Conservation (phyloP, 2,113 vertebrate species). For the Eptesicus fuscus region DNA sequence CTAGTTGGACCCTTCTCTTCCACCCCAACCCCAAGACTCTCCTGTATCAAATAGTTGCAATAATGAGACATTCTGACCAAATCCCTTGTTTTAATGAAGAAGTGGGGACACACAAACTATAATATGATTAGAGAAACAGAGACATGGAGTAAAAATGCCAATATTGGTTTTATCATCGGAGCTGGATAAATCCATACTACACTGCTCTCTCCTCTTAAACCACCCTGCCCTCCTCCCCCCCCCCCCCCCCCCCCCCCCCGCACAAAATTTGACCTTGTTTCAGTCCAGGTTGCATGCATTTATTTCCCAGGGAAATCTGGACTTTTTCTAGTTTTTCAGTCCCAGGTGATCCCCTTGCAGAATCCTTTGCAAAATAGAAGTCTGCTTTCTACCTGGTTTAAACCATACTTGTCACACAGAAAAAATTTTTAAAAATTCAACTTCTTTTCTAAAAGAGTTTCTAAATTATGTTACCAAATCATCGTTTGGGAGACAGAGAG, state of each 20-base stretch:
- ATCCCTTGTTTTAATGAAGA: neutral
- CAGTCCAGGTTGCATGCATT: neutral
- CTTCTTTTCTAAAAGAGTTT: neutral
- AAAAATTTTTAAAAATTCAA: neutral
- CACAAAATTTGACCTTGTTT: neutral
- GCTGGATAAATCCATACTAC: neutral
- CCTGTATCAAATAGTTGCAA: neutral
- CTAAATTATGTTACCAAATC: constrained; percentile 1
- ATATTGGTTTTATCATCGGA: neutral
- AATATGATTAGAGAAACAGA: neutral
- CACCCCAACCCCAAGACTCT: neutral
- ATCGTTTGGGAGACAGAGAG: neutral
- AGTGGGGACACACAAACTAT: neutral
- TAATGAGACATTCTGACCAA: neutral
- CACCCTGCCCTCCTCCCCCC: no score
- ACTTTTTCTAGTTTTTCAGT: neutral
- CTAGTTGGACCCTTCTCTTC: neutral
- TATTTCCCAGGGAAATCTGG: neutral
- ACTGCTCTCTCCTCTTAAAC: neutral
- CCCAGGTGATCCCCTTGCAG: neutral
- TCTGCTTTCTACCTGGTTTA: neutral
- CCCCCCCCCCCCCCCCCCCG: accelerated
- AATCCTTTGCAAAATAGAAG: neutral
- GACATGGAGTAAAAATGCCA: neutral
- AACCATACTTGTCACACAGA: neutral